Base-by-base conservation (phyloP, 2,888 invertebrate species). In the Criorhina ranunculi region DNA sequence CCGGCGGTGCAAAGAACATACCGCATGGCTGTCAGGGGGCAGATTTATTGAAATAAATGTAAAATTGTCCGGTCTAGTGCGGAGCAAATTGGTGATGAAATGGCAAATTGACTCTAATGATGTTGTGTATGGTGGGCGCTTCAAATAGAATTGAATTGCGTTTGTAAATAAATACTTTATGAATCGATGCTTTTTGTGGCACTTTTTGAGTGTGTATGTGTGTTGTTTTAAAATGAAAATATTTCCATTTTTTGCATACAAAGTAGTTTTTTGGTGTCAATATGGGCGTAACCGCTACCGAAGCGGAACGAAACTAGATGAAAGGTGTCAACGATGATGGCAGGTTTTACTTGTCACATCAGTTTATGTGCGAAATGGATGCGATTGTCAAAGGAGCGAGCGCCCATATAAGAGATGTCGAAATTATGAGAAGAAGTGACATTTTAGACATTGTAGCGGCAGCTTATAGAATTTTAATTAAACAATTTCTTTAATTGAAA, bases 31-130 rank as follows among this genome's bases (percentile, higher is more conserved):
- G 57, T 33, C 60, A 37, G 42, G 11, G 8, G 40, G n/a, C 49
- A 57, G 69, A 79, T 75, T 83, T 79, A 75, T 75, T 73, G 64
- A 75, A 69, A 75, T 57, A 59, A 67, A 67, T 69, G 72, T 73
- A 51, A 64, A 64, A 67, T 67, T 69, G 42, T 33, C 62, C 62
- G 73, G 57, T 67, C 73, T 69, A 40, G 7, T 57, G 79, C 62
- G 12, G 19, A 64, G 57, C 66, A 69, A 83, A 73, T 83, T 62
- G 73, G 37, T 42, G 73, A 73, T 78, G 67, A 83, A 73, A 73
- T 79, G 42, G 62, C 62, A 69, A 79, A 78, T 78, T 72, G 51
- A 11, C 17, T 60, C 40, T 60, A 76, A 76, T 59, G 49, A 59
- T 67, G 67, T 40, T 76, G 31, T 46, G 5, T 49, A 11, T 15